Base-by-base conservation (phyloP, 2,888 invertebrate genomes). In the Drosophila meridiana region DNA sequence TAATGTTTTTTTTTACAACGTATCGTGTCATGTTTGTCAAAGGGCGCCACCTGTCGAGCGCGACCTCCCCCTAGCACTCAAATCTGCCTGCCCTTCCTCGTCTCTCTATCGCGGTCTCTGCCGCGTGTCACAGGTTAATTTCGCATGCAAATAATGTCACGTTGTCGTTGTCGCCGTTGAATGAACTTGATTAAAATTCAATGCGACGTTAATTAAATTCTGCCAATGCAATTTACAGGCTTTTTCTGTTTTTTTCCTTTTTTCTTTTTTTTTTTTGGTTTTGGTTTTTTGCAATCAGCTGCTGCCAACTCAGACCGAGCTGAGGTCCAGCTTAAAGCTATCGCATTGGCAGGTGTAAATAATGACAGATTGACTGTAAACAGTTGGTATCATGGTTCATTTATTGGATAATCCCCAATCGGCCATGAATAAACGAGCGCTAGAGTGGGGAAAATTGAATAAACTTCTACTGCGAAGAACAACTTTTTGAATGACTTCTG, bases 121-220 rank as follows among this genome's bases (percentile, higher is more conserved):
- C 50, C 66, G 50, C 67, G 69, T 76, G 78, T 82, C 82, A 76
- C 78, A 75, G 82, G 89, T 88, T 86, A 87, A 88, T 86, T 86
- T 86, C 84, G 84, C 72, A 86, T 86, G 86, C 86, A 86, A 88
- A 86, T 86, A 86, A 86, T 86, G 88, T 88, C 89, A 83, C 88
- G 85, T 80, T 87, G 88, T 81, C 76, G 81, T 61, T 79, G 86
- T 81, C 80, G 82, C 77, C 70, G 71, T 71, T 84, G 80, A 88
- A 86, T 86, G 89, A 86, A 86, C 87, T 88, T 86, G 88, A 86
- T 86, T 88, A 86, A 88, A 86, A 88, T 86, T 84, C 86, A 87
- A 84, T 88, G 87, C 72, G 84, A 87, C 82, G 89, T 87, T 86
- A 84, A 88, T 86, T 85, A 85, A 85, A 87, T 85, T 85, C 81